Base-by-base conservation (phyloP, 2,797 vertebrate species). In the Selene dorsalis region DNA sequence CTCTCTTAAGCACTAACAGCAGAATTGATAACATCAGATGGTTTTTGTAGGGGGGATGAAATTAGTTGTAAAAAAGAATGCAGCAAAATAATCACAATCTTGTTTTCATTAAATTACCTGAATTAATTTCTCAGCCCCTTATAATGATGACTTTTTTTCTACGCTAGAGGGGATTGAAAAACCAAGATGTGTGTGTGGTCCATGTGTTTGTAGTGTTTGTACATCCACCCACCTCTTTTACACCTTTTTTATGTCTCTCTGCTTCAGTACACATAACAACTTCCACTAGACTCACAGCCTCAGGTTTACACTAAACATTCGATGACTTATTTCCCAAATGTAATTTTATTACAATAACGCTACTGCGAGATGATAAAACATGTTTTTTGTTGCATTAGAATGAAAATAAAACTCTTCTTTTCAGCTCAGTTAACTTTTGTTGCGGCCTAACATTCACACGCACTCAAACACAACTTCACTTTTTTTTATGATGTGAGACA, bases 231-330 rank as follows among this genome's bases (percentile, higher is more conserved):
- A 45, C 45, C 30, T 61, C 60, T 68, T 77, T 70, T 52, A 52
- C 68, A 75, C 75, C 53, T 82, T 77, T 56, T 56, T 60, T 74
- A 71, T 83, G 28, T 79, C 22, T 82, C 22, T 82, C n/a, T 71
- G 59, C 59, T 76, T 77, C 45, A 26, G 9, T 66, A 41, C 62
- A 43, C 66, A 35, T 72, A 87, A 84, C 73, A 45, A 41, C 72
- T 43, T 73, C 69, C 16, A 13, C 48, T 76, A 66, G 62, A 68
- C 66, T 79, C 22, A 4, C 57, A 30, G 58, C 75, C 55, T 64
- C 43, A 41, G 52, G 47, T 57, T 57, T 72, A 18, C 20, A 6
- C 4, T 22, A 43, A 70, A 69, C 53, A 60, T 72, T 67, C 53
- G 14, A 35, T 16, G 60, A 65, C 13, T 6, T 12, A 52, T 73